Base-by-base conservation (phyloP, 1,140 invertebrate genomes). In the Zeugodacus cucurbitae region DNA sequence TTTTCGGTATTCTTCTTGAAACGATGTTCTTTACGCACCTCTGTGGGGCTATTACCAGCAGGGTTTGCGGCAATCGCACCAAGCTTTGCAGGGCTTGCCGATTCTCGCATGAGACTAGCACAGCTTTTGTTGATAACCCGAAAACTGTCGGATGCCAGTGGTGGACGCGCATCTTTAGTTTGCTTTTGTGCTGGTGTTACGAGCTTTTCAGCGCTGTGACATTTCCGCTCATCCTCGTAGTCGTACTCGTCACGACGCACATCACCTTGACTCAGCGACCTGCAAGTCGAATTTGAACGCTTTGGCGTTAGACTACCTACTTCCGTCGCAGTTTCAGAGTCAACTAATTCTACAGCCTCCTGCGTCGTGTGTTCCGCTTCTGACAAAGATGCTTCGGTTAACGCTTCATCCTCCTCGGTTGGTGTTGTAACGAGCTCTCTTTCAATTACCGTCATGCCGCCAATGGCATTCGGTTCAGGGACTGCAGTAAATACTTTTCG, bases 401-500 rank as follows among this genome's bases (percentile, higher is more conserved):
- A 4, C 20, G 34, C 67, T 74, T 20, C 67, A 20, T 3, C 62
- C 32, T 26, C 26, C 34, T 86, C 88, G 22, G 87, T 86, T 37
- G 88, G 48, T 11, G 87, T 48, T 58, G 86, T 41, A 34, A 29
- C 32, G 22, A 88, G 29, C n/a, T 89, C 88, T 11, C 57, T 78
- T 26, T 74, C 87, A 37, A 89, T 64, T 8, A 93, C 87, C 1
- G 91, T 90, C 32, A 93, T 89, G 67, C 92, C 91, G 62, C 92
- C 91, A 20, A 86, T 87, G 0, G 91, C 90, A 67, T 34, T 91
- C 10, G 92, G 91, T 44, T 92, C 89, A 20, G 87, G 87, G 20
- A 97, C 94, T 0, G 96, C 96, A 0, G 96, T 96, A 89, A 97
- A 97, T 88, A 97, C 95, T 94, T 96, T 97, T 44, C 96, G 94